Evolutionary conservation across 2,888 invertebrate genomes (phyloP).

Genomic region (Pristionchus arcanus): DNA sequence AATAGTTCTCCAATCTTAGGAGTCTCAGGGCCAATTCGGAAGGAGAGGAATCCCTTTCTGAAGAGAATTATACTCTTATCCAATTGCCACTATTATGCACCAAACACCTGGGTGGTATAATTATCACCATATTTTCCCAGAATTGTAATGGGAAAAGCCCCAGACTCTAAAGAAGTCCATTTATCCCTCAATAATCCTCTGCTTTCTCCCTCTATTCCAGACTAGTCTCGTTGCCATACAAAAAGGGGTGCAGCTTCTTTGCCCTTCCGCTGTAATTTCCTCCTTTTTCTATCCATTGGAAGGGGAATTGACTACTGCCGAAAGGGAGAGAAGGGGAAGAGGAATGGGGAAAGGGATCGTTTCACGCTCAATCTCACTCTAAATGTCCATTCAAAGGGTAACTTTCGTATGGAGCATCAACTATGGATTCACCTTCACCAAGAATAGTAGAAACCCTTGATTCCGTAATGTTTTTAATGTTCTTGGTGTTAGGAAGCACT

Average conservation of each 20-base stretch:
- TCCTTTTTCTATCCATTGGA: not conserved
- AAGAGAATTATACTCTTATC: conserved; percentile 47
- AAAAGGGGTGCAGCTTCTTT: not conserved
- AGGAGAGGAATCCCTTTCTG: conserved; percentile 74
- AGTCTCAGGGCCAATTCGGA: conserved; percentile 77
- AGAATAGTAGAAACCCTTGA: not conserved
- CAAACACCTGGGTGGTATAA: too few species aligned
- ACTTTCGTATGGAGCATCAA: conserved; percentile 3
- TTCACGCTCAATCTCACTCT: not conserved
- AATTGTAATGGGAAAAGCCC: too few species aligned
- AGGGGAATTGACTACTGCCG: conserved; percentile 21
- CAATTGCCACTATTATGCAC: too few species aligned
- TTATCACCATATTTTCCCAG: too few species aligned
- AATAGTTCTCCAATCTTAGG: conserved; percentile 77
- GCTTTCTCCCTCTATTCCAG: not conserved
- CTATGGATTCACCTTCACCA: not conserved
- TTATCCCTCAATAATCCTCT: too few species aligned
- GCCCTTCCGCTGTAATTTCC: conserved; percentile 11
- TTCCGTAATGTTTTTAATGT: not conserved
- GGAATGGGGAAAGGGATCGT: not conserved
- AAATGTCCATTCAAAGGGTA: not conserved
- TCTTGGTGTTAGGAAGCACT: not conserved
- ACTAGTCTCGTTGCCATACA: not conserved
- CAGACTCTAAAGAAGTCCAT: too few species aligned
- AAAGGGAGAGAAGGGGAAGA: not conserved